phyloP scores from a whole-genome alignment of 1,140 invertebrate species.

The Coelopa frigida region DNA sequence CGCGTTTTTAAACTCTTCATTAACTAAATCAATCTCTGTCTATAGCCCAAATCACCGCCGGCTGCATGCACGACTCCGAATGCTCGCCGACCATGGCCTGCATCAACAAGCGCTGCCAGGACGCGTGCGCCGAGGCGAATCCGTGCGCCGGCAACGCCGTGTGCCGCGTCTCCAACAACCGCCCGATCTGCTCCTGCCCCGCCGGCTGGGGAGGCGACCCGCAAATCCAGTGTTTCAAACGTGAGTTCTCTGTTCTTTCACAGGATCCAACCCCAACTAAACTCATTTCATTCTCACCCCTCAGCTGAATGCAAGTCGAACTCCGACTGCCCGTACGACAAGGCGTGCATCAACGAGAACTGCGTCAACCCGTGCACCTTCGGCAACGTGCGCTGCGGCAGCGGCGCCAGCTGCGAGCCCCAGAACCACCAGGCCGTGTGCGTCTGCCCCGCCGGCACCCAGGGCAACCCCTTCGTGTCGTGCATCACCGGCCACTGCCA shows the following conservation, averaged over 20 bases:
- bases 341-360: constrained; percentile 68
- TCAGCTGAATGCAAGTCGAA: constrained; percentile 77
- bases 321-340: constrained; percentile 78
- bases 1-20: no score
- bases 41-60: constrained; percentile 46
- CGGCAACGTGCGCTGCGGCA: constrained; percentile 60
- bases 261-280: constrained; percentile 4
- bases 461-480: constrained; percentile 72
- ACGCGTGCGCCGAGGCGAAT: constrained; percentile 67
- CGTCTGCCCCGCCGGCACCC: constrained; percentile 72
- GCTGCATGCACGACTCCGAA: constrained; percentile 63
- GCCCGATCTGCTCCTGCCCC: constrained; percentile 73
- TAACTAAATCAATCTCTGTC: neutral
- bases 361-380: constrained; percentile 71
- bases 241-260: constrained; percentile 57
- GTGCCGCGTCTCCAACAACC: constrained; percentile 64
- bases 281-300: constrained; percentile 18
- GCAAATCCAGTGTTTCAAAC: constrained; percentile 75
- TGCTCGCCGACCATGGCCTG: constrained; percentile 71
- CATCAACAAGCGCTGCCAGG: constrained; percentile 65
- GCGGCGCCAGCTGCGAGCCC: constrained; percentile 68
- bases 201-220: constrained; percentile 81
- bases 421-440: constrained; percentile 71
- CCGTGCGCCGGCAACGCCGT: constrained; percentile 74
- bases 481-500: constrained; percentile 77